A percentile compares a stretch with the other conserved stretches of the same genome.
phyloP scores from a whole-genome alignment of 1,140 invertebrate species.

The Sycophaga agraensis region DNA sequence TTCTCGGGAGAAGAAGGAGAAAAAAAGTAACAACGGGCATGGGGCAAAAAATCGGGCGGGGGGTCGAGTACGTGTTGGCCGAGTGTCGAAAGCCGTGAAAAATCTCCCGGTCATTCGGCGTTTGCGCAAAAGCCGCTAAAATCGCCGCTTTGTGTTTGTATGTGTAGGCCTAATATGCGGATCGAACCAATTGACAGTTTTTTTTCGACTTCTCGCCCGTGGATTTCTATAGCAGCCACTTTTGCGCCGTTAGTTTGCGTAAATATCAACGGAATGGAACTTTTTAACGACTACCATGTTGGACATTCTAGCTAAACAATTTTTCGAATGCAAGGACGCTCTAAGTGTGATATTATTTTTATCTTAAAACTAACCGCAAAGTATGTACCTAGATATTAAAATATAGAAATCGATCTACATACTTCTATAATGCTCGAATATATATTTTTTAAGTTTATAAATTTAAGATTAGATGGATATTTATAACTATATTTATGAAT shows the following conservation, averaged over 20 bases:
- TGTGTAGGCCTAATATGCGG: too few species aligned
- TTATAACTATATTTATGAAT: too few species aligned
- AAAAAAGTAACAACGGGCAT: background rate
- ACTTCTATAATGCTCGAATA: too few species aligned
- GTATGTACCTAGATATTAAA: too few species aligned
- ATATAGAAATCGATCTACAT: too few species aligned
- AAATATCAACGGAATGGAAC: background rate
- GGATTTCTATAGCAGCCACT: too few species aligned
- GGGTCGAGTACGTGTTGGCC: background rate
- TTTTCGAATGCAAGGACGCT: background rate
- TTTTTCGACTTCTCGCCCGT: too few species aligned
- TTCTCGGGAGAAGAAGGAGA: background rate
- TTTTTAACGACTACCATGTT: constrained; percentile 2
- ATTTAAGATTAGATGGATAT: too few species aligned
- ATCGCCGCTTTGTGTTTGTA: background rate
- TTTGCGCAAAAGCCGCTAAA: background rate
- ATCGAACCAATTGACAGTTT: background rate
- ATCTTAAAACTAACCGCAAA: too few species aligned
- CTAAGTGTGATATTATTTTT: too few species aligned
- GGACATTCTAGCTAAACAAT: background rate
- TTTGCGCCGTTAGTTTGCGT: background rate
- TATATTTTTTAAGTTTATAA: too few species aligned
- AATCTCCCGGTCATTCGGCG: background rate
- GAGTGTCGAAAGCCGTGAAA: background rate
- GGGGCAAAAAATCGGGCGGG: background rate